Evolutionary conservation across 1,140 invertebrate species (phyloP).

Genomic region (Macrocentrus cingulum): DNA sequence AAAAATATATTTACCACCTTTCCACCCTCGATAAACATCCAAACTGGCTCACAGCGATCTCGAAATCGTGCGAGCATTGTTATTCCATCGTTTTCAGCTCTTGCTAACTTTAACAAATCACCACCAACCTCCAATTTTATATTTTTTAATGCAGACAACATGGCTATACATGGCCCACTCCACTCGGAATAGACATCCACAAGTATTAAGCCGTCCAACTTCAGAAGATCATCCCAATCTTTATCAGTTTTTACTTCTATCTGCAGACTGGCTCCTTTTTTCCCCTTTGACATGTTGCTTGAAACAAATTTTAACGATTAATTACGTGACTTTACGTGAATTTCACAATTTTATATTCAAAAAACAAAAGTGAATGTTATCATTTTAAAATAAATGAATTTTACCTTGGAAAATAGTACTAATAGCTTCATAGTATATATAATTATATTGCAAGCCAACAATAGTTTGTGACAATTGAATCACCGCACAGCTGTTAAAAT

Average conservation of each 20-base stretch:
- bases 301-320: slow-evolving; percentile 7
- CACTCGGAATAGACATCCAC: slow-evolving; percentile 87
- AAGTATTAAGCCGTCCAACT: slow-evolving; percentile 74
- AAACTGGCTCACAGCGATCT: slow-evolving; percentile 83
- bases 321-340: too few relatives aligned
- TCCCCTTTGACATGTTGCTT: slow-evolving; percentile 57
- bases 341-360: not conserved
- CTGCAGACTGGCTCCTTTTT: slow-evolving; percentile 70
- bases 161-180: slow-evolving; percentile 83
- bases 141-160: slow-evolving; percentile 80
- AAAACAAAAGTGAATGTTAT: too few relatives aligned
- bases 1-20: slow-evolving; percentile 80
- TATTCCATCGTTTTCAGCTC: slow-evolving; percentile 75
- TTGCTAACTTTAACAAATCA: slow-evolving; percentile 72
- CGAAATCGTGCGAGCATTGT: slow-evolving; percentile 73
- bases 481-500: not conserved
- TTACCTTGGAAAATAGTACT: too few relatives aligned
- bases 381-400: too few relatives aligned
- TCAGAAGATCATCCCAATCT: slow-evolving; percentile 78
- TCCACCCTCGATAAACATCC: slow-evolving; percentile 82
- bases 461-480: too few relatives aligned
- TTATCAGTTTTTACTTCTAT: slow-evolving; percentile 74
- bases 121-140: slow-evolving; percentile 84
- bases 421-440: too few relatives aligned
- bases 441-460: too few relatives aligned